These are phyloP conservation scores for Lissocephala sabroskyi DNA, from an alignment of 2,888 invertebrate genomes.

Conservation along the genomic window DNA sequence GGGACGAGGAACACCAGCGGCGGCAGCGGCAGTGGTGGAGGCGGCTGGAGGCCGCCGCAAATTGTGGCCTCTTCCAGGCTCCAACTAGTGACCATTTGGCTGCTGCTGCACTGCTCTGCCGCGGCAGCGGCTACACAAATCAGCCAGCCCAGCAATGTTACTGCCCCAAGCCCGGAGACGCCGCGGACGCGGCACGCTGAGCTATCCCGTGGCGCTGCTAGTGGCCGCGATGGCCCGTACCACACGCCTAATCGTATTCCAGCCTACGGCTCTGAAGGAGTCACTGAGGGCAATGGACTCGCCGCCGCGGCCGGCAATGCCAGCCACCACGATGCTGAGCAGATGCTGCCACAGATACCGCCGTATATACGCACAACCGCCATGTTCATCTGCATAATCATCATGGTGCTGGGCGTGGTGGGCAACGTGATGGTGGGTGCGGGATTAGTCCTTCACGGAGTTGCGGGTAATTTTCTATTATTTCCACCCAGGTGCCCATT, in stretches of 20 bases:
- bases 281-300: no score
- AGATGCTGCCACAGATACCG: conserved; percentile 78
- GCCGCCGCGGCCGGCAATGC: conserved; percentile 5
- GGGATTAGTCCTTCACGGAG: background rate
- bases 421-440: conserved; percentile 87
- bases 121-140: conserved; percentile 3
- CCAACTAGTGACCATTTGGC: conserved; percentile 22
- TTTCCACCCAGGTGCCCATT: conserved; percentile 77
- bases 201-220: conserved; percentile 57
- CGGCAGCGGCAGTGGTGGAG: background rate
- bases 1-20: conserved; percentile 44
- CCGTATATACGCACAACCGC: conserved; percentile 90
- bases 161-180: conserved; percentile 19
- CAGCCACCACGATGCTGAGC: conserved; percentile 33
- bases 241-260: conserved; percentile 56
- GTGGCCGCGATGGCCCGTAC: conserved; percentile 56
- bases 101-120: conserved; percentile 17
- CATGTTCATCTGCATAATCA: conserved; percentile 89
- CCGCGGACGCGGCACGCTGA: conserved; percentile 43
- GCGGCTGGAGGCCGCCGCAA: conserved; percentile 36
- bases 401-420: conserved; percentile 91
- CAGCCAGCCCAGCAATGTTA: no score
- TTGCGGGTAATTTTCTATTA: background rate
- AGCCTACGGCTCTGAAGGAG: conserved; percentile 30
- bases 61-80: conserved; percentile 56